Evolutionary conservation across 1,140 invertebrate species (phyloP).

Genomic region (Wiebesia pumilae): DNA sequence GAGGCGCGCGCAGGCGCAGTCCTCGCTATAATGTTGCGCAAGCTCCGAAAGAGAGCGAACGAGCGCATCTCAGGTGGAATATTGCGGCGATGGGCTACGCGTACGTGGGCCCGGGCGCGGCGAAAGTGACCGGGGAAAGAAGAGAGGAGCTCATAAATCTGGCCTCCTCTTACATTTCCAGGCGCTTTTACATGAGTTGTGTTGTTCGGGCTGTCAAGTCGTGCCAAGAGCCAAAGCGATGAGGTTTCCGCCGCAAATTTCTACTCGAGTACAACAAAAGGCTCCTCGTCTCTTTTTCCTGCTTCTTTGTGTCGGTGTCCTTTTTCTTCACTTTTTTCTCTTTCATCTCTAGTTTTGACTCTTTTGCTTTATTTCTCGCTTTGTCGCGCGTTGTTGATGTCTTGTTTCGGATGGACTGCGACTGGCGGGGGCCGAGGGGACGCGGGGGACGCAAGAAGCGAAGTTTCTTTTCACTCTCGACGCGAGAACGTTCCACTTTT

Average conservation of each 20-base stretch:
- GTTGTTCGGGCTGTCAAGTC: conserved; percentile 2
- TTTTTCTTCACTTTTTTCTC: background rate
- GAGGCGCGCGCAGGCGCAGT: conserved; percentile 13
- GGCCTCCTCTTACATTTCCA: conserved; percentile 29
- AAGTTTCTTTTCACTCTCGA: conserved; percentile 20
- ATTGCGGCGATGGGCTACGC: conserved; percentile 1
- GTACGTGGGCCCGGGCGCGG: background rate
- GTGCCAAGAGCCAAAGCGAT: conserved; percentile 23
- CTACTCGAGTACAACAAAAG: conserved; percentile 36
- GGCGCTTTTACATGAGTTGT: conserved; percentile 27
- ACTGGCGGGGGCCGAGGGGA: too few species aligned
- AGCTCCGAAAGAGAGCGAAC: conserved; percentile 13
- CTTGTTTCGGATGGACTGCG: background rate
- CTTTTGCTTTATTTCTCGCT: conserved; percentile 6
- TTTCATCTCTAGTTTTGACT: conserved; percentile 12
- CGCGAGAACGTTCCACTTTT: background rate
- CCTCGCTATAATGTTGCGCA: conserved; percentile 43
- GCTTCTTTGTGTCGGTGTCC: background rate
- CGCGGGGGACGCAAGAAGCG: background rate
- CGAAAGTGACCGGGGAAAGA: background rate
- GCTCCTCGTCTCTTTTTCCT: background rate
- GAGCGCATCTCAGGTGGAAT: conserved; percentile 39
- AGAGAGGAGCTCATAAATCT: conserved; percentile 46
- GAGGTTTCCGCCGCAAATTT: conserved; percentile 30
- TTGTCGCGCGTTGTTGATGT: background rate